These are phyloP conservation scores for Hybognathus amarus DNA, from an alignment of 2,797 vertebrate genomes.

Conservation along the genomic window DNA sequence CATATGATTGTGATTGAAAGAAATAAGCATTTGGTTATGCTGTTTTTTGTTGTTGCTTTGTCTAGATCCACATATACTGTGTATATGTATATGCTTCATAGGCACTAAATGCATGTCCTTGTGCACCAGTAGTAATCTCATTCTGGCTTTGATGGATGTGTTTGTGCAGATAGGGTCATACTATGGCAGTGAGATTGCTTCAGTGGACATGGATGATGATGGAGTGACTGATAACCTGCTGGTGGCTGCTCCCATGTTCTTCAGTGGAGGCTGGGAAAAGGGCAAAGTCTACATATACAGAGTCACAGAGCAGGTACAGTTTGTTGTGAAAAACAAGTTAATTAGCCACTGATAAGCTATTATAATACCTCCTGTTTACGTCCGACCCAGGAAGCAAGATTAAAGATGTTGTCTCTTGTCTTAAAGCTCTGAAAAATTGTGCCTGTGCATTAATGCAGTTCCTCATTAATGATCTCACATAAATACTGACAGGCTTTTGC, in stretches of 20 bases:
- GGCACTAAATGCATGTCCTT: neutral
- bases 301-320: conserved; percentile 79
- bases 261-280: conserved; percentile 90
- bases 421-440: conserved; percentile 2
- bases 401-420: conserved; percentile 4
- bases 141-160: conserved; percentile 4
- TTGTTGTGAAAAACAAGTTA: conserved; percentile 15
- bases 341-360: conserved; percentile 3
- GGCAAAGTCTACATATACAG: conserved; percentile 92
- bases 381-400: neutral
- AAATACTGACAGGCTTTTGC: conserved; percentile 61
- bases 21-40: neutral
- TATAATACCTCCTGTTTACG: conserved; percentile 17
- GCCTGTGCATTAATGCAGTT: conserved; percentile 20
- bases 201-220: conserved; percentile 87
- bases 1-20: neutral
- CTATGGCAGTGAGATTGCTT: conserved; percentile 93
- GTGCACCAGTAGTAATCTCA: neutral
- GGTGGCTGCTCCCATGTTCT: conserved; percentile 98
- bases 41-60: neutral
- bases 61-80: neutral
- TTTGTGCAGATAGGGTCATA: conserved; percentile 94
- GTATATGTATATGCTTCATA: neutral
- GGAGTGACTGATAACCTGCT: conserved; percentile 89
- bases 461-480: conserved; percentile 31